Base-by-base conservation (phyloP, 2,888 invertebrate species). In the Clivina fossor region DNA sequence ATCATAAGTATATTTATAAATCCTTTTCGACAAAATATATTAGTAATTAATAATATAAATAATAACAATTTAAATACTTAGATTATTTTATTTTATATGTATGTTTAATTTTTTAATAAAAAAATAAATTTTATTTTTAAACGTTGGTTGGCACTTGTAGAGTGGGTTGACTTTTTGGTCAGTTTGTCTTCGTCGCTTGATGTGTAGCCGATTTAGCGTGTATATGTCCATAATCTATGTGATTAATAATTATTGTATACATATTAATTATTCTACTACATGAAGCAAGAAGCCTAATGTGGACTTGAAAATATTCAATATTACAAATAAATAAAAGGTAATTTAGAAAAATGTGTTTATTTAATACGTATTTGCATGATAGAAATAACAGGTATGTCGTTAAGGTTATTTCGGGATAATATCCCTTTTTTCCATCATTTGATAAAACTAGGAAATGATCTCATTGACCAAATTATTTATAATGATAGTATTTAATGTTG, bases 391-490 rank as follows among this genome's bases (percentile, higher is more conserved):
- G 19, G 11, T 13, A 40, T 51, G 32, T 51, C 41, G 40, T 38
- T 35, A 41, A 51, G 51, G 51, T 51, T 51, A 51, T 51, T 50
- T 51, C 41, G 41, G 41, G 51, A 51, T 43, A 51, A 41, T 28
- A 30, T 16, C 35, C 24, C 11, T 49, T 49, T 49, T 49, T 49
- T 28, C 11, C 16, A 20, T 11, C 18, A 2, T 38, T 1, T 13
- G 16, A 43, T 26, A 16, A 16, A 19, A 30, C 16, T 44, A 4
- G 9, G 4, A 11, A n/a, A n/a, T 30, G 19, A 22, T 44, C 18
- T 16, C 16, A 44, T 26, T n/a, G n/a, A n/a, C n/a, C n/a, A n/a
- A n/a, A n/a, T n/a, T n/a, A n/a, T n/a, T n/a, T n/a, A n/a, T n/a
- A n/a, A n/a, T n/a, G n/a, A n/a, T n/a, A n/a, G n/a, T n/a, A n/a